Evolutionary conservation across 1,140 invertebrate species (phyloP).

Genomic region (Ceratina japonica): DNA sequence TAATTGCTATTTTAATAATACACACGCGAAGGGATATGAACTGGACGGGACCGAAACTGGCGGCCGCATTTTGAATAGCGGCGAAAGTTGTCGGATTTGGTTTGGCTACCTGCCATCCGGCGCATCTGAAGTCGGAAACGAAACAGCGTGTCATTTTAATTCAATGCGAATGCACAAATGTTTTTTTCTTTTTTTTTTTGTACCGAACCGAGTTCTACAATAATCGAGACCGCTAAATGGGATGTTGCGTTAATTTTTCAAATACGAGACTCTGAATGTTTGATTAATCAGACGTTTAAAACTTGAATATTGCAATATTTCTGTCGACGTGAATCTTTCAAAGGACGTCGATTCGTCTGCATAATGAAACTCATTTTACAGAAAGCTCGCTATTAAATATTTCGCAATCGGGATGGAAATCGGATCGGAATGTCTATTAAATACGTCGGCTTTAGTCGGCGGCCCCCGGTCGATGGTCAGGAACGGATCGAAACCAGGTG

Average conservation of each 20-base stretch:
- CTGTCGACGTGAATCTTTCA: neutral
- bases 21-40: constrained; percentile 14
- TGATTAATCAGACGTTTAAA: no score
- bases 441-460: neutral
- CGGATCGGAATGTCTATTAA: neutral
- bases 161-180: neutral
- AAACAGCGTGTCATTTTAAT: constrained; percentile 20
- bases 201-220: neutral
- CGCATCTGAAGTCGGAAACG: constrained; percentile 21
- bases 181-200: neutral
- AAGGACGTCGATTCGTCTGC: neutral
- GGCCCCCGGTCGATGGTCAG: neutral
- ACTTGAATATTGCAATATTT: neutral
- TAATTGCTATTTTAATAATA: constrained; percentile 46
- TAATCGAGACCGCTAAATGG: neutral
- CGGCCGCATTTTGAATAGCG: constrained; percentile 5
- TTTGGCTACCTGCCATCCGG: constrained; percentile 50
- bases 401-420: neutral
- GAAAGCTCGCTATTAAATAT: neutral
- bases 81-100: constrained; percentile 53
- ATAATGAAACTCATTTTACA: neutral
- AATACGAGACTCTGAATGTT: no score
- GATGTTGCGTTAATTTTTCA: no score
- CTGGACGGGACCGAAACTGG: neutral
- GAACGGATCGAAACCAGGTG: constrained; percentile 8